Evolutionary conservation across 2,797 vertebrate genomes (phyloP).

Genomic region (Anas capensis): DNA sequence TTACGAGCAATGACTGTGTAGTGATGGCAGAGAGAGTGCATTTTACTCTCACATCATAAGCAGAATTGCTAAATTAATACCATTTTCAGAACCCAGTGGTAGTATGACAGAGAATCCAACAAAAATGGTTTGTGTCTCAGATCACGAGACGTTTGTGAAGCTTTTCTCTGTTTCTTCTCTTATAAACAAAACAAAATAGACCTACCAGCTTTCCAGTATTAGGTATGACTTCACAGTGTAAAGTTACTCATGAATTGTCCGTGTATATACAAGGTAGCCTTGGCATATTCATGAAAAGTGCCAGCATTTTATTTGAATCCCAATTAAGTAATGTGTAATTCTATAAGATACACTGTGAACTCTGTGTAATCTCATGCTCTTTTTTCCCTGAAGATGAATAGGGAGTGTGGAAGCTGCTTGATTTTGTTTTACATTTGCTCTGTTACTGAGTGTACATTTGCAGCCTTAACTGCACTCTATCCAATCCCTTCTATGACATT

Average conservation of each 20-base stretch:
- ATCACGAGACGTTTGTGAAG: not conserved
- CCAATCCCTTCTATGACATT: not conserved
- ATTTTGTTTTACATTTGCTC: not conserved
- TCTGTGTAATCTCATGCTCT: not conserved
- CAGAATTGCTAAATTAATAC: conserved; percentile 33
- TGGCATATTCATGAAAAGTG: not conserved
- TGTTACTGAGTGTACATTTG: accelerated
- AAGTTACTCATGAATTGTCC: not conserved
- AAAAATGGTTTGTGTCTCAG: not conserved
- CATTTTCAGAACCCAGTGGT: not conserved
- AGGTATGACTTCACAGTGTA: not conserved
- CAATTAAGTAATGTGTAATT: not conserved
- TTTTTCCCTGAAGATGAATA: not conserved
- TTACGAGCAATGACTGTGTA: not conserved
- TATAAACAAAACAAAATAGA: not conserved
- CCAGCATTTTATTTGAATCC: not conserved
- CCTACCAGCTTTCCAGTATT: not conserved
- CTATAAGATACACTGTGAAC: not conserved
- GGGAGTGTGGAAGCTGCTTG: not conserved
- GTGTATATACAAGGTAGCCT: not conserved
- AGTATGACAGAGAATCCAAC: not conserved
- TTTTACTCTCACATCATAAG: not conserved
- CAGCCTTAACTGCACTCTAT: not conserved
- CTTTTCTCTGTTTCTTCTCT: not conserved
- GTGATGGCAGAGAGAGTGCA: not conserved